These are phyloP conservation scores for Epizoanthus fatuus DNA, from an alignment of 92 coral and sea anemone species.

Conservation along the genomic window DNA sequence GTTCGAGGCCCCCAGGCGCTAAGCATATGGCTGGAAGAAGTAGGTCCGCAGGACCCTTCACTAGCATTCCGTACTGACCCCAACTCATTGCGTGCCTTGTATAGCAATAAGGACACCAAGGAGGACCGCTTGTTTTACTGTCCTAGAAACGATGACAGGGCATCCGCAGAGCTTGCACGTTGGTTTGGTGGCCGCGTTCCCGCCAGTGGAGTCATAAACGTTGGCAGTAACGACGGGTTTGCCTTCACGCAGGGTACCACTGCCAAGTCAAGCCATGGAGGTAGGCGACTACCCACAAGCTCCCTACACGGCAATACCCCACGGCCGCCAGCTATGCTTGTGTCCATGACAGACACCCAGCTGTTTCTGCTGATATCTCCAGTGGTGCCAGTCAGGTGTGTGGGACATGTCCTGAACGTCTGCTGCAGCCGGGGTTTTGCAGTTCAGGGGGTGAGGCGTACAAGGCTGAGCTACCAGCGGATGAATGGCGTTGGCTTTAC, in stretches of 20 bases:
- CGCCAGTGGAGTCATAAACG: constrained; percentile 72
- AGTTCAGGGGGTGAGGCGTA: constrained; percentile 80
- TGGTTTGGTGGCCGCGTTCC: constrained; percentile 98
- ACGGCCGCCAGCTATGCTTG: constrained; percentile 89
- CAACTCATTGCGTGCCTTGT: constrained; percentile 89
- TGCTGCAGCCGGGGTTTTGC: constrained; percentile 86
- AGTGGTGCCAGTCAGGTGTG: constrained; percentile 76
- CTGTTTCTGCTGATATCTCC: constrained; percentile 86
- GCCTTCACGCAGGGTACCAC: constrained; percentile 24
- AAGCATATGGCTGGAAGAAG: constrained; percentile 82
- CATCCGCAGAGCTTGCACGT: constrained; percentile 82
- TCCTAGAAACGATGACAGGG: constrained; percentile 82
- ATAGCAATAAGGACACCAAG: constrained; percentile 68
- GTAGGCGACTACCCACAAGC: constrained; percentile 71
- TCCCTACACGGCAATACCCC: constrained; percentile 71
- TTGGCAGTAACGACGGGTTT: constrained; percentile 59
- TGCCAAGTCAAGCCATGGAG: constrained; percentile 44
- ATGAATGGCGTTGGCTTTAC: constrained; percentile 81
- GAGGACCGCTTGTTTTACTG: constrained; percentile 95
- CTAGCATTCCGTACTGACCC: constrained; percentile 91
- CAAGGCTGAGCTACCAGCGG: constrained; percentile 70
- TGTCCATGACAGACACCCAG: constrained; percentile 75
- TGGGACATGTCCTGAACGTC: constrained; percentile 77
- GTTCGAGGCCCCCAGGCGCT: constrained; percentile 92
- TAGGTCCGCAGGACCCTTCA: constrained; percentile 89